These are phyloP conservation scores for Leucophenga montana DNA, from an alignment of 2,888 invertebrate species.

Conservation along the genomic window DNA sequence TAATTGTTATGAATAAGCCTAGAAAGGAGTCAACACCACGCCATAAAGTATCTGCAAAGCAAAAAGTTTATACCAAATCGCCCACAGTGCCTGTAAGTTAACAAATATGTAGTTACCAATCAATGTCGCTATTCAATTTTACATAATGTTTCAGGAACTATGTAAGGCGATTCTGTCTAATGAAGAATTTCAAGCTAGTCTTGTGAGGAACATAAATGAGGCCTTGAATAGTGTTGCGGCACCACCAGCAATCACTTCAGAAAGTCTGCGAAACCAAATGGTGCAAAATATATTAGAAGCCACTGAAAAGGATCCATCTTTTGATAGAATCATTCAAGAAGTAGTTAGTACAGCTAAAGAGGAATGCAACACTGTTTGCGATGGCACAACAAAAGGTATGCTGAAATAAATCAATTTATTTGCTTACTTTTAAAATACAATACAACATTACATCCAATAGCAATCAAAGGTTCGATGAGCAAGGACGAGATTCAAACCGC, in stretches of 20 bases:
- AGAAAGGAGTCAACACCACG: conserved; percentile 63
- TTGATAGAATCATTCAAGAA: conserved; percentile 67
- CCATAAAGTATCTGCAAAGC: conserved; percentile 27
- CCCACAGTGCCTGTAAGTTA: conserved; percentile 55
- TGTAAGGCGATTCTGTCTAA: conserved; percentile 68
- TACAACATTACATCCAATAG: neutral
- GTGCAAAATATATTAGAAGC: conserved; percentile 68
- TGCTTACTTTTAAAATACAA: neutral
- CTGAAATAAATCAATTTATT: neutral
- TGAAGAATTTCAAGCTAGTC: conserved; percentile 62
- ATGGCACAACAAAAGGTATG: neutral
- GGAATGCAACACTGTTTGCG: conserved; percentile 1
- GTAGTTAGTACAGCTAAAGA: conserved; percentile 52
- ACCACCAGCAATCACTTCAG: conserved; percentile 46
- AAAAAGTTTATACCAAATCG: conserved; percentile 31
- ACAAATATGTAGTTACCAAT: neutral
- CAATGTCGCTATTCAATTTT: conserved; percentile 4
- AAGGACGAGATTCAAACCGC: too few relatives aligned
- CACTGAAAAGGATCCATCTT: conserved; percentile 69
- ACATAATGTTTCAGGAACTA: conserved; percentile 50
- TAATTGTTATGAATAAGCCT: conserved; percentile 38
- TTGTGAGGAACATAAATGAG: conserved; percentile 69
- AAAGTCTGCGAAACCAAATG: conserved; percentile 62
- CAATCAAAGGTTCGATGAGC: too few relatives aligned
- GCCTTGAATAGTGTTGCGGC: conserved; percentile 49